Conservation (phyloP, 30 jellyfish, hydroid and myxozoan species). For the Turritopsis dohrnii region DNA sequence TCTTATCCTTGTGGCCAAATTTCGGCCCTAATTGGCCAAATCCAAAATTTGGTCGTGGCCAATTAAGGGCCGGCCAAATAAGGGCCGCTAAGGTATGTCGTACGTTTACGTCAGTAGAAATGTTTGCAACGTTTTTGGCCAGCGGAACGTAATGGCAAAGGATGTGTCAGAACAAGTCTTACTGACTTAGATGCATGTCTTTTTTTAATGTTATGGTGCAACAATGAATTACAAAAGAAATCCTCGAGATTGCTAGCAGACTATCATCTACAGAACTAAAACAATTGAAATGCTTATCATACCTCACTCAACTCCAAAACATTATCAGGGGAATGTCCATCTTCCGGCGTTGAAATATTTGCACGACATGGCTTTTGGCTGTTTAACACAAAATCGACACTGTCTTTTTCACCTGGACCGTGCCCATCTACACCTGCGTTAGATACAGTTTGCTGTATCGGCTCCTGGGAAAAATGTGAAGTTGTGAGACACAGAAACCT, state of each 20-base stretch:
- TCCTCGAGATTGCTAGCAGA: neutral
- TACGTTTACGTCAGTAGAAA: neutral
- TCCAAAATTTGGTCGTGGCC: too few relatives aligned
- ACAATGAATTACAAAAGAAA: neutral
- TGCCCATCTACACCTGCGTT: neutral
- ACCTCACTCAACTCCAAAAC: neutral
- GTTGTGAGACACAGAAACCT: too few relatives aligned
- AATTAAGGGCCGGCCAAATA: too few relatives aligned
- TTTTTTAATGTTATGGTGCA: neutral
- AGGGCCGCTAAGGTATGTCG: too few relatives aligned
- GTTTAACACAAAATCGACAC: neutral
- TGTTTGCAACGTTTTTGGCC: neutral
- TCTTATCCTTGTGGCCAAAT: too few relatives aligned
- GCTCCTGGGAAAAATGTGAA: too few relatives aligned
- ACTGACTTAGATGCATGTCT: neutral
- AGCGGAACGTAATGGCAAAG: neutral
- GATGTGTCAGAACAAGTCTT: neutral
- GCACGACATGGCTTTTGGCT: neutral
- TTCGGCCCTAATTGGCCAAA: too few relatives aligned
- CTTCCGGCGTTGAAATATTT: neutral
- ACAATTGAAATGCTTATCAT: neutral
- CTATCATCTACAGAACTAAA: neutral
- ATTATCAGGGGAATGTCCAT: neutral
- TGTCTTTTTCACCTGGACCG: neutral
- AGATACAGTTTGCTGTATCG: too few relatives aligned